phyloP scores from a whole-genome alignment of 1,140 invertebrate species.

The Lysiphlebus fabarum region DNA sequence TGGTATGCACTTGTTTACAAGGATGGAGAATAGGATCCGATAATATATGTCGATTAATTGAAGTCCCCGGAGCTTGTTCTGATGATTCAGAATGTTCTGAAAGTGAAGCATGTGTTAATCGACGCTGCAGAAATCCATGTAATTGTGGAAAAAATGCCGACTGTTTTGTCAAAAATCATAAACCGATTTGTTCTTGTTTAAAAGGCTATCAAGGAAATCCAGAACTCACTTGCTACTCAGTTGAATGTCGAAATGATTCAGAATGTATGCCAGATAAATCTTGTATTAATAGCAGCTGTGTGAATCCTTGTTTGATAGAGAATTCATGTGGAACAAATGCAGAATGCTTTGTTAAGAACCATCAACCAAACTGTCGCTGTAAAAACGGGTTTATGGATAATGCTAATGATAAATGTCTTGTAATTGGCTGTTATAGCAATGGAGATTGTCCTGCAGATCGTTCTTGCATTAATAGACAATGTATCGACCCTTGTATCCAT shows the following conservation, averaged over 20 bases:
- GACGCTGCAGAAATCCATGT: conserved; percentile 82
- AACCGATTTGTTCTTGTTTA: conserved; percentile 80
- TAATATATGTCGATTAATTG: conserved; percentile 64
- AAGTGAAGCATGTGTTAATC: conserved; percentile 78
- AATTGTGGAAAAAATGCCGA: conserved; percentile 81
- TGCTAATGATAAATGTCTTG: conserved; percentile 69
- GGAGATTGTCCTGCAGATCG: conserved; percentile 82
- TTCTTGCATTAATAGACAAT: conserved; percentile 81
- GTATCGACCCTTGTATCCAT: conserved; percentile 79
- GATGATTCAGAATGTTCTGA: conserved; percentile 74
- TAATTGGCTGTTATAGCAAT: conserved; percentile 84
- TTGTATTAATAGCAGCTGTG: conserved; percentile 79
- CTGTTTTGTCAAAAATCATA: conserved; percentile 78
- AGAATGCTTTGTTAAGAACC: conserved; percentile 75
- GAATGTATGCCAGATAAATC: conserved; percentile 78
- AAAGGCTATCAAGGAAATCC: conserved; percentile 83
- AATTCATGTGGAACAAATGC: conserved; percentile 80
- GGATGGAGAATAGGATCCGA: conserved; percentile 75
- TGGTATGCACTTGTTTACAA: conserved; percentile 81
- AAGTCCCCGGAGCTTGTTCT: conserved; percentile 65
- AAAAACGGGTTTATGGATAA: conserved; percentile 77
- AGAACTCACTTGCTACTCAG: conserved; percentile 70
- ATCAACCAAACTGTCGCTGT: conserved; percentile 76
- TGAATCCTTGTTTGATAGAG: conserved; percentile 75
- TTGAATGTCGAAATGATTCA: conserved; percentile 74